Conservation (phyloP, 2,797 vertebrate species). For the Chrosomus eos region DNA sequence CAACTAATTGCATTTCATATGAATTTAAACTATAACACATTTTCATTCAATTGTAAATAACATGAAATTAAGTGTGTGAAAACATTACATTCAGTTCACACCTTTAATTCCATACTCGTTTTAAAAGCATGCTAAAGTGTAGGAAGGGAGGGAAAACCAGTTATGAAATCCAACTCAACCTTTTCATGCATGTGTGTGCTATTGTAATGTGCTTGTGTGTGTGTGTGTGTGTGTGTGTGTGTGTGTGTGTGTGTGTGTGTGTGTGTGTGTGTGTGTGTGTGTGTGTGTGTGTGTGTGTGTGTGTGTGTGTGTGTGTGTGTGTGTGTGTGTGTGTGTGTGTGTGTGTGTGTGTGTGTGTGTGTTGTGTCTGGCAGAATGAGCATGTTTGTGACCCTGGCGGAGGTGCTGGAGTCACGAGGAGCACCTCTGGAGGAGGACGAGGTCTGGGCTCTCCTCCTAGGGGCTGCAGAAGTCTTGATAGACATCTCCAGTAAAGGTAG, state of each 20-base stretch:
- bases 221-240: background rate
- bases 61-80: too few relatives aligned
- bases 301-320: too few relatives aligned
- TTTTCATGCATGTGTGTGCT: background rate
- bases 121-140: background rate
- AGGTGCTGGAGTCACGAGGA: conserved; percentile 85
- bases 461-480: conserved; percentile 78
- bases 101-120: too few relatives aligned
- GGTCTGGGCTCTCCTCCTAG: conserved; percentile 86
- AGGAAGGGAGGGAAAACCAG: background rate
- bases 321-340: too few relatives aligned
- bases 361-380: conserved; percentile 74
- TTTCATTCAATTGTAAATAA: too few relatives aligned
- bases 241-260: too few relatives aligned
- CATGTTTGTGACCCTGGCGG: conserved; percentile 86
- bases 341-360: conserved; percentile 9
- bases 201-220: background rate
- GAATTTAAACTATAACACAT: too few relatives aligned
- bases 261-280: too few relatives aligned
- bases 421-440: conserved; percentile 87
- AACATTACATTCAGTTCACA: too few relatives aligned
- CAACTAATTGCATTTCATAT: too few relatives aligned
- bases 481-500: conserved; percentile 82
- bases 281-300: too few relatives aligned
- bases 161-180: background rate